Evolutionary conservation across 2,797 vertebrate genomes (phyloP), one percentile per base, ranked within the genome.

Genomic region (Okamejei kenojei): DNA sequence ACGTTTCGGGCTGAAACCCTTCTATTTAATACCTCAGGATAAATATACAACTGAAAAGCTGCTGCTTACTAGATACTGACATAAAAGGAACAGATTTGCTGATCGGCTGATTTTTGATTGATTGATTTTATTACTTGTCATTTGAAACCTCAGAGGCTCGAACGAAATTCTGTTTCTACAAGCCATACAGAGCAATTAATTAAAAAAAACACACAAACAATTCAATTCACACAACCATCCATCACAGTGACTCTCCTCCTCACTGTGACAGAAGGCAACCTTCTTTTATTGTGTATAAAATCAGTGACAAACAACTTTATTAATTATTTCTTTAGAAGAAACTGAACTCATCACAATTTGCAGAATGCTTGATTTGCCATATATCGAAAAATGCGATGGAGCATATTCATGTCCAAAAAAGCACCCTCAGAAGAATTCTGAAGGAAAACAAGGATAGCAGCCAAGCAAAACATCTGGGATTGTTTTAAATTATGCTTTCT

Each of bases 391-490:
- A 92, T 13, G 38, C 23, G 23, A 76, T 54, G 68, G 13, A 74
- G 35, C 26, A 54, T 26, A 29, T 45, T 92, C 19, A 54, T 23
- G 26, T 13, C 90, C 58, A 71, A 54, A 15, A n/a, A 38, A 92
- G 11, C 45, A 54, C 23, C 5, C 10, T 54, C 38, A n/a, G 73
- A 58, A 93, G 61, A 68, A 73, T 58, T 78, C 68, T 9, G 19
- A 93, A 73, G 61, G 35, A 68, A 93, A 93, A 32, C 17, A 93
- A 80, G 58, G 77, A 35, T 63, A 58, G 15, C 17, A 68, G 93
- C 77, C 63, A 93, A 93, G 23, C 71, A 65, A 80, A 93, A 82
- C 81, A 71, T 93, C 93, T 78, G 19, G 29, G 15, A 21, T 65
- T 68, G 81, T 65, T 93, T 82, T 84, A 26, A 26, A 29, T 84